Conservation (phyloP, 2,888 invertebrate genomes). For the Tetranychus truncatus region DNA sequence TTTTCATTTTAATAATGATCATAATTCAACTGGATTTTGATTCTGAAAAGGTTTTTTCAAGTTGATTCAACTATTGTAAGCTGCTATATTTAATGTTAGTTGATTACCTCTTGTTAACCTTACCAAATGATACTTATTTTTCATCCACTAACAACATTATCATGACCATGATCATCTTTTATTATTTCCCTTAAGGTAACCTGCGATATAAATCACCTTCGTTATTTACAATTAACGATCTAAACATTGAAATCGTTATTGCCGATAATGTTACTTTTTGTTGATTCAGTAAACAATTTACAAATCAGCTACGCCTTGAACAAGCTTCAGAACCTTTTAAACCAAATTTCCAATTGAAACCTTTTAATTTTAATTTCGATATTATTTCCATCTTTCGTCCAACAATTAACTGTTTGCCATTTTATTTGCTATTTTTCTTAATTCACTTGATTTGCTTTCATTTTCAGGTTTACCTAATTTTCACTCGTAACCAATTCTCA, state of each 20-base stretch:
- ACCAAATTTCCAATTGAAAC: too few species aligned
- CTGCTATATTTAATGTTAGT: not conserved
- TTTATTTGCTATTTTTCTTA: too few species aligned
- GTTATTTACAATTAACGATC: not conserved
- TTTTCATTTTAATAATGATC: not conserved
- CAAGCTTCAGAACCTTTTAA: too few species aligned
- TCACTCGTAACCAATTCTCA: too few species aligned
- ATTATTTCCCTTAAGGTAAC: not conserved
- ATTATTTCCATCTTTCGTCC: too few species aligned
- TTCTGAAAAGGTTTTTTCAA: not conserved
- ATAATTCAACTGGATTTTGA: not conserved
- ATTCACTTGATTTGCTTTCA: too few species aligned
- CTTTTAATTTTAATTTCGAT: too few species aligned
- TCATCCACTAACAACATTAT: not conserved
- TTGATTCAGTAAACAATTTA: too few species aligned
- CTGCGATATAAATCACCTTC: not conserved
- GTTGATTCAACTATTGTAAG: not conserved
- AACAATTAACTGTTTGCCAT: too few species aligned
- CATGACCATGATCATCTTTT: not conserved
- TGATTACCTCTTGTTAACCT: not conserved
- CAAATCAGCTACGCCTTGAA: too few species aligned
- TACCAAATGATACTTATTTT: not conserved
- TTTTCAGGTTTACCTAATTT: too few species aligned
- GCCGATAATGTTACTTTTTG: not conserved
- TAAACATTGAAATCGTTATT: not conserved